These are phyloP conservation scores for Brachynemurus nebulosus DNA, from an alignment of 2,888 invertebrate genomes.

Conservation along the genomic window DNA sequence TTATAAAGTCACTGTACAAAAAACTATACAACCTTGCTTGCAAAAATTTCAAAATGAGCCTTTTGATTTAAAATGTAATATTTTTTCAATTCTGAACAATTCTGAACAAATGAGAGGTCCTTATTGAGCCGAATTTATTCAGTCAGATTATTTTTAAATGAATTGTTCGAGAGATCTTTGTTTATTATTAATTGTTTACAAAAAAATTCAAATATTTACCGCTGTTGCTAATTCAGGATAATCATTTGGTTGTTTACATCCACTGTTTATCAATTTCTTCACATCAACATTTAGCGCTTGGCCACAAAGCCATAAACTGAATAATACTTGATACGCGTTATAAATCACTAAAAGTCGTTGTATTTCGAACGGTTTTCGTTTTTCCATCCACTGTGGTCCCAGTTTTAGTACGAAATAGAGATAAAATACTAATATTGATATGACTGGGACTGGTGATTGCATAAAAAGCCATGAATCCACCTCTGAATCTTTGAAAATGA, in stretches of 20 bases:
- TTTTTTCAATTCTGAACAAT: no score
- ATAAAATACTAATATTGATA: slow-evolving; percentile 49
- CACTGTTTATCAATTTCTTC: slow-evolving; percentile 22
- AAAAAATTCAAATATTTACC: slow-evolving; percentile 3
- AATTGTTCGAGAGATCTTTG: neutral
- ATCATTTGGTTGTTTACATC: slow-evolving; percentile 11
- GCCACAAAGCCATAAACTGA: slow-evolving; percentile 59
- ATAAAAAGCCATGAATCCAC: slow-evolving; percentile 67
- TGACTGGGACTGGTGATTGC: slow-evolving; percentile 57
- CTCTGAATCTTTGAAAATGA: slow-evolving; percentile 54
- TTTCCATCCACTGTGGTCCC: slow-evolving; percentile 64
- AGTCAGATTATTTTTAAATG: neutral
- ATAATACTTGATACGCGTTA: slow-evolving; percentile 77
- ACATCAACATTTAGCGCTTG: slow-evolving; percentile 26
- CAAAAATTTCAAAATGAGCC: no score
- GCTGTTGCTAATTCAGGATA: slow-evolving; percentile 7
- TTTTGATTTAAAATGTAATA: no score
- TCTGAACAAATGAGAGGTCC: no score
- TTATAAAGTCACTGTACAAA: no score
- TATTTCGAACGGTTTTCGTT: slow-evolving; percentile 56
- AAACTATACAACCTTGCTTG: no score
- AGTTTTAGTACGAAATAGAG: slow-evolving; percentile 59
- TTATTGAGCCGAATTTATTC: neutral
- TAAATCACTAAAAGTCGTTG: slow-evolving; percentile 61
- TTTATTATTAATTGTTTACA: neutral